Evolutionary conservation across 2,797 vertebrate genomes (phyloP).

Genomic region (Psittacula echo): DNA sequence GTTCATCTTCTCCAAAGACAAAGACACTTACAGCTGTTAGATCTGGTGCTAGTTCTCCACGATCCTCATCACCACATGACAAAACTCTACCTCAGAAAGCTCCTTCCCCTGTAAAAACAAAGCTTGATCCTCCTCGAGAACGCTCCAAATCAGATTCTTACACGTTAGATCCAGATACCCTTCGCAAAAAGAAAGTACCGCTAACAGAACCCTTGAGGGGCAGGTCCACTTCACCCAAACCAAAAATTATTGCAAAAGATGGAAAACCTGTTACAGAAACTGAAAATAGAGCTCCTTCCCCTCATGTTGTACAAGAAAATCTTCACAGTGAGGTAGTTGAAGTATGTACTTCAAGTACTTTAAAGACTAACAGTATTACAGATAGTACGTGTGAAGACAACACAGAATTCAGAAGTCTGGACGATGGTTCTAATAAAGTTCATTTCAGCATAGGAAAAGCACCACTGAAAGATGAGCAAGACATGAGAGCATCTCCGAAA

Average conservation of each 20-base stretch:
- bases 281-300: constrained; percentile 92
- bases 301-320: constrained; percentile 97
- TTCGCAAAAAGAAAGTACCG: constrained; percentile 95
- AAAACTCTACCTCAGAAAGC: constrained; percentile 91
- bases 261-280: constrained; percentile 79
- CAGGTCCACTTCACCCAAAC: constrained; percentile 95
- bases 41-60: constrained; percentile 86
- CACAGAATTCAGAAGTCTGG: constrained; percentile 81
- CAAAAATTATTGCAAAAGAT: constrained; percentile 90
- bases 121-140: constrained; percentile 94
- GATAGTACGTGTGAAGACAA: constrained; percentile 90
- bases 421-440: constrained; percentile 92
- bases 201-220: constrained; percentile 94
- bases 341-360: constrained; percentile 93
- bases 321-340: constrained; percentile 98
- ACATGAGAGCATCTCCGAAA: constrained; percentile 96
- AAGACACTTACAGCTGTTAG: constrained; percentile 86
- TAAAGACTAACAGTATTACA: constrained; percentile 86
- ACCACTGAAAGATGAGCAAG: constrained; percentile 92
- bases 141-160: constrained; percentile 99
- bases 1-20: constrained; percentile 94
- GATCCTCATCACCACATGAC: constrained; percentile 89
- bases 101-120: constrained; percentile 88
- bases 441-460: constrained; percentile 99
- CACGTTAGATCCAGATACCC: constrained; percentile 94